Evolutionary conservation across 2,888 invertebrate species (phyloP), one percentile per base, ranked within the genome.

Genomic region (Ferrisia virgata): DNA sequence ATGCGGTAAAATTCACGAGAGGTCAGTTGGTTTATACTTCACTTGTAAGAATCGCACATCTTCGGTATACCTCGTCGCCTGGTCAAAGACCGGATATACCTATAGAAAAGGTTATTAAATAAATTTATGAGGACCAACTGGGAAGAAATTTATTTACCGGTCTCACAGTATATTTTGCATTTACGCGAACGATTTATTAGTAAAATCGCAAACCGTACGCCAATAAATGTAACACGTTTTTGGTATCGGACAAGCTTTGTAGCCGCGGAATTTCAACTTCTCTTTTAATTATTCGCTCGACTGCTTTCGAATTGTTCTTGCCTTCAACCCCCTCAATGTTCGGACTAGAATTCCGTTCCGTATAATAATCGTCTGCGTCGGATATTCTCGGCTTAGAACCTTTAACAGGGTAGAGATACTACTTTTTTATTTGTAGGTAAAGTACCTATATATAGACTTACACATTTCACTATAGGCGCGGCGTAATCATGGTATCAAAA

Each of bases 201-300:
- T 28, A 31, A 69, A 36, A 82, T 22, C 58, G 69, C 22, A 40
- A 69, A 36, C 33, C 82, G 69, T 40, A 40, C 82, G 82, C 82
- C 82, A 58, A 82, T 82, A 82, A 82, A 82, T 82, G 82, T 82
- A 82, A 82, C 82, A 82, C 82, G 82, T 82, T 82, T 82, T 69
- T 28, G 58, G 69, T 40, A 82, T 82, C 82, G 82, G 82, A 64
- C 82, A 82, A 36, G 82, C 82, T 69, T 82, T 82, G 64, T 82
- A 64, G 82, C 82, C 82, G 64, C 82, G 64, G 82, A 82, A 82
- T 82, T 64, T 69, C 82, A 82, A 82, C 82, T 82, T 69, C 82
- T 82, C 82, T 82, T 82, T 82, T 82, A 82, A 82, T 82, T 82
- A 82, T 82, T 82, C 69, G 82, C 82, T 82, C 82, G 53, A 82